Evolutionary conservation across 64 coral and sea anemone genomes (phyloP), one percentile per base, ranked within the genome.

Genomic region (Montipora efflorescens): DNA sequence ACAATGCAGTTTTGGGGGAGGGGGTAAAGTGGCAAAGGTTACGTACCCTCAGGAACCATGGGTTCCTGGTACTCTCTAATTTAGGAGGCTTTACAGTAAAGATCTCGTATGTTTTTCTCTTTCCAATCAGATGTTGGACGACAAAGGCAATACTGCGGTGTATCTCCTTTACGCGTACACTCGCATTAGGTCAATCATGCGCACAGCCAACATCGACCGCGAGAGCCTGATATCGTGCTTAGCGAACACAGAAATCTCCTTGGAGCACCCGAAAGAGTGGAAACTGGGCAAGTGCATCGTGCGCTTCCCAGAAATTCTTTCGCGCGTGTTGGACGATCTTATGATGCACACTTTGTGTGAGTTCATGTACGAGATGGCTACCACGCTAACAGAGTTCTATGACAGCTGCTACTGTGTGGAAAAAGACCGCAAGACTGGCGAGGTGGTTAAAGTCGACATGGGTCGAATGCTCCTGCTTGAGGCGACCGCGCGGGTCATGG

Each of bases 381-480:
- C 98, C 77, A 96, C 95, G 1, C 88, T 95, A 15, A 99, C 98
- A 7, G 98, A 99, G 87, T 99, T 99, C 68, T 99, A 99, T 16
- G 98, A 99, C 90, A 94, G 74, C 74, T 99, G 98, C 18, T 99
- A 99, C 90, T 99, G 98, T 67, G 94, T 99, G 66, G 98, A 99
- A 64, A 99, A 99, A 76, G 95, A 99, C 46, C 91, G 95, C 5
- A 90, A 95, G 16, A 99, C 95, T 12, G 98, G 95, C 28, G 92
- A 99, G 74, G 90, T 99, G 2, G 76, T 96, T 44, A 89, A 71
- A 12, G 92, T 99, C 15, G 59, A 96, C 90, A 90, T 94, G 81
- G 94, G 94, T 52, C 82, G 98, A 45, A 78, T 99, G 19, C 48
- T 99, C 22, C 67, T 99, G 28, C 90, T 99, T 2, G 98, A 99